Conservation (phyloP, 2,797 vertebrate species). For the Diglossa cyanea region DNA sequence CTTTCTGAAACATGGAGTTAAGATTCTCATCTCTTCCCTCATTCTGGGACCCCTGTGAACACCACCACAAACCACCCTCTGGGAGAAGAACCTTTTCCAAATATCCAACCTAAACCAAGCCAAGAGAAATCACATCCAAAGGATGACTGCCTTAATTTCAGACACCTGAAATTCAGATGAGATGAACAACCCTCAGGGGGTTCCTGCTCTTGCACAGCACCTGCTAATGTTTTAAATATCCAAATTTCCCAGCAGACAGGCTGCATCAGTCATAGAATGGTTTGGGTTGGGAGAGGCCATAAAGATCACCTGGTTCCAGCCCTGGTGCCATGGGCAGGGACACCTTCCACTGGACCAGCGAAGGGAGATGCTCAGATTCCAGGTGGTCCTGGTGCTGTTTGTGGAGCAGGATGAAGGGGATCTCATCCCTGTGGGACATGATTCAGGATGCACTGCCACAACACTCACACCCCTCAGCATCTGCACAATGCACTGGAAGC, state of each 20-base stretch:
- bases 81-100: neutral
- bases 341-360: neutral
- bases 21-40: too few species aligned
- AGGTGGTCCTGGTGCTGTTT: rapidly evolving
- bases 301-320: neutral
- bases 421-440: neutral
- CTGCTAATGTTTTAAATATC: neutral
- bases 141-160: rapidly evolving
- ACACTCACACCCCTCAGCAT: neutral
- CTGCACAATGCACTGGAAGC: neutral
- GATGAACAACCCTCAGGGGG: neutral
- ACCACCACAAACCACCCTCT: neutral
- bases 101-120: neutral
- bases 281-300: neutral
- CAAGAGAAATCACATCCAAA: neutral
- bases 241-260: neutral
- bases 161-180: neutral
- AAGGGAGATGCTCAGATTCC: neutral
- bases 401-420: neutral
- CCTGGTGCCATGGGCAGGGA: neutral
- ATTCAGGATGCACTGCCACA: neutral
- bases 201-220: neutral
- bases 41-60: too few species aligned
- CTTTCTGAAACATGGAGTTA: too few species aligned
- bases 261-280: rapidly evolving